phyloP scores from a whole-genome alignment of 2,888 invertebrate species.

The Philhelius pedissequus region DNA sequence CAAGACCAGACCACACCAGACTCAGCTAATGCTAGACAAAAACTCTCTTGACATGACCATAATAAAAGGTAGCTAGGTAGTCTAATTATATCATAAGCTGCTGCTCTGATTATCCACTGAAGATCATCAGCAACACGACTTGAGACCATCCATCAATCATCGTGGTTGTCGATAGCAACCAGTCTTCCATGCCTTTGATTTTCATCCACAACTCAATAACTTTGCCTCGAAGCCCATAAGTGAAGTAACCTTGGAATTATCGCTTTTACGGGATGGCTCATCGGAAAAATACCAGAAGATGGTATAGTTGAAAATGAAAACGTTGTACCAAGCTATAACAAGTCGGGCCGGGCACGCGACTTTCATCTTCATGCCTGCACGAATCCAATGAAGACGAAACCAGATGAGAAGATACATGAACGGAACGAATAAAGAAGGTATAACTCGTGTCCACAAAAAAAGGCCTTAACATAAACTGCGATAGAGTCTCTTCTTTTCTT shows the following conservation, averaged over 20 bases:
- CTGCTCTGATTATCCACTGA: slow-evolving; percentile 50
- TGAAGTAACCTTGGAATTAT: slow-evolving; percentile 26
- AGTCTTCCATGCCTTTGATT: slow-evolving; percentile 35
- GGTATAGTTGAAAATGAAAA: slow-evolving; percentile 35
- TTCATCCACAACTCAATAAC: background rate
- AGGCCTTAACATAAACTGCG: slow-evolving; percentile 29
- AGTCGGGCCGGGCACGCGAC: slow-evolving; percentile 57
- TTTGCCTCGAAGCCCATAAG: background rate
- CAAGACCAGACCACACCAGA: background rate
- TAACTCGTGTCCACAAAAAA: background rate
- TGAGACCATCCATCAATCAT: background rate
- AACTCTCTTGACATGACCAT: background rate
- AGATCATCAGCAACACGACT: slow-evolving; percentile 30
- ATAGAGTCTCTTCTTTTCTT: slow-evolving; percentile 16
- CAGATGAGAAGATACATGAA: background rate
- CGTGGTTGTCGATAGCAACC: background rate
- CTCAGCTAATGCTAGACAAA: background rate
- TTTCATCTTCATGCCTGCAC: slow-evolving; percentile 8
- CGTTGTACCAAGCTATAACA: background rate
- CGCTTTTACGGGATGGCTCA: background rate
- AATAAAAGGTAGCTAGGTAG: background rate
- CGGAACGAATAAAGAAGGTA: background rate
- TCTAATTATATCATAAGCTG: slow-evolving; percentile 41
- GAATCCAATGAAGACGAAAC: background rate
- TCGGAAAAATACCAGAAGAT: background rate